A percentile compares a stretch with the other conserved stretches of the same genome.
These are phyloP conservation scores for Pipistrellus kuhlii DNA, from an alignment of 2,797 vertebrate species.

Conservation along the genomic window DNA sequence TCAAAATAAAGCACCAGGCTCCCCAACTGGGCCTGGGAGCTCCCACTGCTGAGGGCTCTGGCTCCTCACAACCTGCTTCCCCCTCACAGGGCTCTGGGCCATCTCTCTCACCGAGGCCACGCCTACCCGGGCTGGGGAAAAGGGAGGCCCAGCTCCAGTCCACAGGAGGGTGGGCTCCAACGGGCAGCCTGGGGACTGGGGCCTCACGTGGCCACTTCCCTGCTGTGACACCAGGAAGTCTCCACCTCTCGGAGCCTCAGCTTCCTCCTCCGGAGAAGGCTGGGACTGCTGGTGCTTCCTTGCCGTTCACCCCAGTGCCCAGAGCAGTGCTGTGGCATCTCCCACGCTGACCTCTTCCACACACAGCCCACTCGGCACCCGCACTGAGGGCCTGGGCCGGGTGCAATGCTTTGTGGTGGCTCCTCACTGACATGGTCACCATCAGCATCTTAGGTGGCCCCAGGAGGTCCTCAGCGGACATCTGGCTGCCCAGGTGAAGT, in stretches of 20 bases:
- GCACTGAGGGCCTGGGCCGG: not conserved
- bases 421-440: not conserved
- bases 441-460: not conserved
- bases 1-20: conserved; percentile 41
- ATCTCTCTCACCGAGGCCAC: rapidly evolving
- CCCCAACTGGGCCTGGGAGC: not conserved
- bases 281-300: not conserved
- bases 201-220: not conserved
- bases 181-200: not conserved
- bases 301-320: rapidly evolving
- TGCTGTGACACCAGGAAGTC: not conserved
- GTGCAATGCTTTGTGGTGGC: not conserved
- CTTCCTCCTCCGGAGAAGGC: not conserved
- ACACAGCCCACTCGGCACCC: not conserved
- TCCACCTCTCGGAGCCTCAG: not conserved
- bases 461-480: not conserved
- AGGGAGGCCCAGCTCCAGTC: not conserved
- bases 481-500: not conserved
- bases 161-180: not conserved
- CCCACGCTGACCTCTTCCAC: not conserved
- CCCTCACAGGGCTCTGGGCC: not conserved
- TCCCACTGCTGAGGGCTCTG: not conserved
- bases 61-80: not conserved
- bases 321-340: not conserved
- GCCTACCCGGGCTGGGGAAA: not conserved